Evolutionary conservation across 2,113 vertebrate genomes (phyloP), one percentile per base, ranked within the genome.

Genomic region (Apeltes quadracus): DNA sequence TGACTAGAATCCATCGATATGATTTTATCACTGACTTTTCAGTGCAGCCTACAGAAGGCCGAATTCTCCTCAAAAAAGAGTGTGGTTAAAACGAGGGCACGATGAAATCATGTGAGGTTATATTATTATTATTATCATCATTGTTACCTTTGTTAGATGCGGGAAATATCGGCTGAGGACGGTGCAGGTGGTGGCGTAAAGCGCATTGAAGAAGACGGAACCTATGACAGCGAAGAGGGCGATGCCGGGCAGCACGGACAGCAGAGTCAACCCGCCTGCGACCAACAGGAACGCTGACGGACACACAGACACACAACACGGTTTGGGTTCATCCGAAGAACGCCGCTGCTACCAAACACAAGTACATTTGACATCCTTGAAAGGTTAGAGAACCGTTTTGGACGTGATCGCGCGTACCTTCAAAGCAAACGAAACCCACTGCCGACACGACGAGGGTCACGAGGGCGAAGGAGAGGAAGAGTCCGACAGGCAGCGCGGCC

Each of bases 391-490:
- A 13, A 27, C 2, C 3, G 12, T 61, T 13, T 22, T 20, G 22
- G 14, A 54, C 27, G 3, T 22, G 18, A 27, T 27, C 0, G 8
- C 44, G 75, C 65, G 22, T 94, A 98, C 97, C 95, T 92, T 97
- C 95, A 78, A 96, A 77, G 73, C 96, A 85, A 71, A 97, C 78
- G 78, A 96, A 93, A 29, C 94, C 93, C 0, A 95, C 66, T 6
- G 92, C 92, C 3, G 94, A 91, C 62, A 93, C 88, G n/a, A 94
- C 5, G 14, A 88, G 72, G 39, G 95, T 95, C 6, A 94, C 73
- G 13, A 94, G 74, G 14, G 95, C 91, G 38, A 97, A 93, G 32
- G 88, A 55, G 67, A 97, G 79, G 90, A 98, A 97, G 72, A 96
- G 76, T 0, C 93, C 94, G 13, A 96, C 41, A 0, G 97, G 97